Conservation (phyloP, 1,140 invertebrate genomes). For the Tyrophagus putrescentiae region DNA sequence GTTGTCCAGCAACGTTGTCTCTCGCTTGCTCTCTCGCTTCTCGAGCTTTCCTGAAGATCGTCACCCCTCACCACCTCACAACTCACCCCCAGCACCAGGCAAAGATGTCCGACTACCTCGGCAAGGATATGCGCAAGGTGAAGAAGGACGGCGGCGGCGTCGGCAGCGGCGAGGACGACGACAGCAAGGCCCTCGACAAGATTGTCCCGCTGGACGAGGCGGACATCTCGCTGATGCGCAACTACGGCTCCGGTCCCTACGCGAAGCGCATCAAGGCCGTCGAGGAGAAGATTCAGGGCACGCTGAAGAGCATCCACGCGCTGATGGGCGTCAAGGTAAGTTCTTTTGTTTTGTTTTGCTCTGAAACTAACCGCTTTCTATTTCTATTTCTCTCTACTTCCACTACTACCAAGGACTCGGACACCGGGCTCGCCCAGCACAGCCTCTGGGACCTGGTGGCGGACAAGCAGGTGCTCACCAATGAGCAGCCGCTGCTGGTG, state of each 20-base stretch:
- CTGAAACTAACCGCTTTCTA: not conserved
- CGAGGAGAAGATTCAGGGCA: constrained; percentile 40
- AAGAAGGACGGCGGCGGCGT: too few relatives aligned
- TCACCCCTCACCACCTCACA: not conserved
- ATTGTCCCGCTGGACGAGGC: constrained; percentile 44
- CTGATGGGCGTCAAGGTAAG: constrained; percentile 33
- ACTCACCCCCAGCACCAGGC: not conserved
- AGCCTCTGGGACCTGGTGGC: constrained; percentile 44
- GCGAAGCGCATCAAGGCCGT: constrained; percentile 37
- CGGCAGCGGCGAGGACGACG: constrained; percentile 35
- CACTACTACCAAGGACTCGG: constrained; percentile 44
- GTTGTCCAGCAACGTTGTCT: too few relatives aligned
- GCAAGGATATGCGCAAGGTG: constrained; percentile 90
- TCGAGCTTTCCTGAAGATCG: too few relatives aligned
- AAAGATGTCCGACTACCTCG: constrained; percentile 80
- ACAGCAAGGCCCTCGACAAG: constrained; percentile 55
- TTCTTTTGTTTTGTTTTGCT: not conserved
- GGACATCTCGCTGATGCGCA: constrained; percentile 41
- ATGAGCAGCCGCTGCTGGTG: constrained; percentile 35
- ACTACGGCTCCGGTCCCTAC: constrained; percentile 42
- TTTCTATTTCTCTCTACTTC: too few relatives aligned
- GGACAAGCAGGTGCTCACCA: constrained; percentile 41
- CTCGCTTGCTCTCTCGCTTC: too few relatives aligned
- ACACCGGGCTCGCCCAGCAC: constrained; percentile 42
- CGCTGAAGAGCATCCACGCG: constrained; percentile 42